A percentile compares a stretch with the other conserved stretches of the same genome.
phyloP scores from a whole-genome alignment of 64 coral and sea anemone species.

The Stichodactyla mertensii region DNA sequence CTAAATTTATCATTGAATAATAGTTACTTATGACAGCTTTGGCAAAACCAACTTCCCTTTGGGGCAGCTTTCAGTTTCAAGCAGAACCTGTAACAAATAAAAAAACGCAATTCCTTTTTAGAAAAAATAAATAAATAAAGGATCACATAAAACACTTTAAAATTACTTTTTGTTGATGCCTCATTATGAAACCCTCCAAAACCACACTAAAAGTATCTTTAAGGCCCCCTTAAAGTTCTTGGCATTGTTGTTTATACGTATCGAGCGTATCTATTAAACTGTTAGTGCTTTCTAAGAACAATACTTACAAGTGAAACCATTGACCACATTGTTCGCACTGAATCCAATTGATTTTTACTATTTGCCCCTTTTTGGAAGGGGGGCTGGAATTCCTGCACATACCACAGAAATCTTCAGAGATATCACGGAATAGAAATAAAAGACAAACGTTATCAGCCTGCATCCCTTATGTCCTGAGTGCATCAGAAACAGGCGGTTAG shows the following conservation, averaged over 20 bases:
- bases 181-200: too few species aligned
- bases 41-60: background rate
- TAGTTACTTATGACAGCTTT: background rate
- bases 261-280: too few species aligned
- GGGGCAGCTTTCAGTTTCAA: background rate
- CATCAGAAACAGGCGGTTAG: too few species aligned
- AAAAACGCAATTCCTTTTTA: background rate
- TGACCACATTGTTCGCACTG: background rate
- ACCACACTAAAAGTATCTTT: too few species aligned
- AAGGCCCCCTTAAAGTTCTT: too few species aligned
- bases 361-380: background rate
- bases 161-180: background rate
- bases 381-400: background rate
- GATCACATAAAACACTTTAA: background rate
- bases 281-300: background rate
- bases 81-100: background rate
- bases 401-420: background rate
- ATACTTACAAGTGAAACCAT: background rate
- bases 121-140: too few species aligned
- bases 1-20: too few species aligned
- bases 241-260: too few species aligned
- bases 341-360: background rate
- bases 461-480: too few species aligned
- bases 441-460: background rate
- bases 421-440: background rate